Evolutionary conservation across 92 coral and sea anemone species (phyloP).

Genomic region (Porites cylindrica): DNA sequence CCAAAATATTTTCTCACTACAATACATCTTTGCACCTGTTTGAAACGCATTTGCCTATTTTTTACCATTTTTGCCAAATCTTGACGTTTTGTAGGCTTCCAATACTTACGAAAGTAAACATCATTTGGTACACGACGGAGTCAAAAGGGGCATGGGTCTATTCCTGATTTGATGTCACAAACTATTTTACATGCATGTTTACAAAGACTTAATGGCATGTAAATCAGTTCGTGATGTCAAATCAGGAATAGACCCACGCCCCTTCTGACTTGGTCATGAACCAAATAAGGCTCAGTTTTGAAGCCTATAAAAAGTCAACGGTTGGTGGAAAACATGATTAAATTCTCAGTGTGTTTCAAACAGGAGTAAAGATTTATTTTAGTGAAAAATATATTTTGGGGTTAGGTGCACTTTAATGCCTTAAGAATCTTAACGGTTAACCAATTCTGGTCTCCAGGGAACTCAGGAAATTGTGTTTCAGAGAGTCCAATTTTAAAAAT

Average conservation of each 20-base stretch:
- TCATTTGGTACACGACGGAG: neutral
- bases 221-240: neutral
- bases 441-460: too few relatives aligned
- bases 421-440: too few relatives aligned
- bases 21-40: neutral
- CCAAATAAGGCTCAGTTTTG: neutral
- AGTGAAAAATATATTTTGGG: neutral
- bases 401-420: too few relatives aligned
- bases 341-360: neutral
- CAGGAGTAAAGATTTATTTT: neutral
- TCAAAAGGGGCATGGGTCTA: conserved; percentile 1
- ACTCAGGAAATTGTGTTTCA: too few relatives aligned
- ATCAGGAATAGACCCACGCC: conserved; percentile 6
- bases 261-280: conserved; percentile 1
- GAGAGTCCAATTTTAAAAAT: too few relatives aligned
- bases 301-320: neutral
- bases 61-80: neutral
- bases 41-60: neutral
- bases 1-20: neutral
- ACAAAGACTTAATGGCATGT: neutral
- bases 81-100: neutral
- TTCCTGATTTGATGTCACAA: neutral
- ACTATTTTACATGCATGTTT: neutral
- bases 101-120: neutral
- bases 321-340: neutral